Conservation (phyloP, 2,888 invertebrate genomes). For the Caradrina kadenii region DNA sequence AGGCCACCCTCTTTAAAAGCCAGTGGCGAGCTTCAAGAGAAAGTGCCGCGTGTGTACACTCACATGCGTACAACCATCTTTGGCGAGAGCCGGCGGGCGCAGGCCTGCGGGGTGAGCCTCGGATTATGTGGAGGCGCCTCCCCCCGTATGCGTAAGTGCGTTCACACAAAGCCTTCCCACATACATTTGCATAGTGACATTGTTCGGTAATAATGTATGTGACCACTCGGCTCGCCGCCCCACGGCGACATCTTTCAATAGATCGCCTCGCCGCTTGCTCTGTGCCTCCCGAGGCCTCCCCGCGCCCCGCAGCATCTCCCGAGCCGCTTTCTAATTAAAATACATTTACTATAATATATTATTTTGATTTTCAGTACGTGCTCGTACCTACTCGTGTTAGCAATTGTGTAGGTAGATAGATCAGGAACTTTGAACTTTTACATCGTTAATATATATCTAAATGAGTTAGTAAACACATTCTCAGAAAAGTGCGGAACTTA, state of each 20-base stretch:
- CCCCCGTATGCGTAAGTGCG: slow-evolving; percentile 89
- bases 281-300: slow-evolving; percentile 62
- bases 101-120: slow-evolving; percentile 80
- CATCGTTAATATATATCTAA: not conserved
- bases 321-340: slow-evolving; percentile 79
- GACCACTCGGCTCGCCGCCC: slow-evolving; percentile 86
- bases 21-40: slow-evolving; percentile 91
- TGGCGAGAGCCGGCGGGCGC: slow-evolving; percentile 81
- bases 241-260: slow-evolving; percentile 86
- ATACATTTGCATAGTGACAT: slow-evolving; percentile 91
- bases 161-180: slow-evolving; percentile 89
- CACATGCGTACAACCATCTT: slow-evolving; percentile 89
- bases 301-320: slow-evolving; percentile 63
- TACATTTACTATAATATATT: slow-evolving; percentile 63
- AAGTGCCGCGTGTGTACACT: slow-evolving; percentile 90
- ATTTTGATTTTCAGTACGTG: slow-evolving; percentile 62
- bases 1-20: slow-evolving; percentile 90
- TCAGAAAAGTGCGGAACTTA: slow-evolving; percentile 10
- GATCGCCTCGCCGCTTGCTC: slow-evolving; percentile 77
- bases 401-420: not conserved
- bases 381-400: slow-evolving; percentile 22
- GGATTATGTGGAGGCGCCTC: slow-evolving; percentile 88
- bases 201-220: slow-evolving; percentile 90
- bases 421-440: slow-evolving; percentile 2
- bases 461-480: not conserved